A percentile compares a stretch with the other conserved stretches of the same genome.
Evolutionary conservation across 2,113 vertebrate species (phyloP).

Genomic region (Rhabdornis inornatus): DNA sequence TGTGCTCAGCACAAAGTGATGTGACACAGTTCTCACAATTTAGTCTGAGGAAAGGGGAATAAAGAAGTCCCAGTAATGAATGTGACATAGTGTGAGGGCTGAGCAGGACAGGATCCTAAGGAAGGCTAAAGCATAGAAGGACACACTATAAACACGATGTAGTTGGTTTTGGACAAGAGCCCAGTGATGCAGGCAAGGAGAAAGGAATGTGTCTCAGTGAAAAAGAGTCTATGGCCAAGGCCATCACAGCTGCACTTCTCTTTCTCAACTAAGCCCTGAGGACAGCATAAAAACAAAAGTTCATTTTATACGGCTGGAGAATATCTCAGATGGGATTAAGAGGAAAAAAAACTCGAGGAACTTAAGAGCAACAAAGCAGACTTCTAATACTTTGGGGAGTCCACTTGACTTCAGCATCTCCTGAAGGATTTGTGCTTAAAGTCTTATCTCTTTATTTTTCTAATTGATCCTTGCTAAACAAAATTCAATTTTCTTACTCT

Average conservation of each 20-base stretch:
- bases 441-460: background rate
- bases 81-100: constrained; percentile 24
- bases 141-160: constrained; percentile 32
- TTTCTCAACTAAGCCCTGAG: constrained; percentile 4
- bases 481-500: background rate
- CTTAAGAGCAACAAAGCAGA: background rate
- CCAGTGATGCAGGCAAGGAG: constrained; percentile 35
- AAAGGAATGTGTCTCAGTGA: constrained; percentile 34
- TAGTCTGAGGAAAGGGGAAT: background rate
- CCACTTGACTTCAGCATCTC: background rate
- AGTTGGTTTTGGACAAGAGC: constrained; percentile 35
- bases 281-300: constrained; percentile 18
- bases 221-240: constrained; percentile 4
- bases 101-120: constrained; percentile 1
- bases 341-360: background rate
- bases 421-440: background rate
- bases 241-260: constrained; percentile 23
- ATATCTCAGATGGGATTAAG: background rate
- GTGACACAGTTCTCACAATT: background rate
- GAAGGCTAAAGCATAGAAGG: constrained; percentile 13
- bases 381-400: background rate
- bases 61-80: constrained; percentile 1
- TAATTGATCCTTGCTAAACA: background rate
- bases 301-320: background rate
- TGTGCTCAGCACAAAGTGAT: background rate